Percentiles rank a stretch among this genome's conserved stretches.
Evolutionary conservation across 2,113 vertebrate species (phyloP).

Genomic region (Sciurus niger): DNA sequence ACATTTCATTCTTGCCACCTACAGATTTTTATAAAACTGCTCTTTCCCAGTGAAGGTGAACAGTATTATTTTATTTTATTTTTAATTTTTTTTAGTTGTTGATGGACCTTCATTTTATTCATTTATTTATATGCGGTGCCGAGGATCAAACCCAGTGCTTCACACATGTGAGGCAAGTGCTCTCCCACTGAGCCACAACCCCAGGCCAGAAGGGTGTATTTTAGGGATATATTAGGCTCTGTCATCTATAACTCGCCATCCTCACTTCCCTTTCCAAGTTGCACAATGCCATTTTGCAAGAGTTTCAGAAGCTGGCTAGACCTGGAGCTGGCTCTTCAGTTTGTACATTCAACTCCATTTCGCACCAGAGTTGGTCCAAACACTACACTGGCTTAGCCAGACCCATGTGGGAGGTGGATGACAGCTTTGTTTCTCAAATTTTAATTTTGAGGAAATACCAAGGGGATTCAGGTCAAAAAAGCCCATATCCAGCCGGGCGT

Average conservation of each 20-base stretch:
- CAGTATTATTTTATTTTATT: no score
- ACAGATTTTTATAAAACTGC: neutral
- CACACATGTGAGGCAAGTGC: no score
- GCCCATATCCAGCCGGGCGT: neutral
- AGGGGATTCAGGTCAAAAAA: neutral
- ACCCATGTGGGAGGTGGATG: neutral
- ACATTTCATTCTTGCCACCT: neutral
- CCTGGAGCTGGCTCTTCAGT: neutral
- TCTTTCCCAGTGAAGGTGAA: neutral
- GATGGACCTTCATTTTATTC: no score
- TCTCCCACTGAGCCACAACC: no score
- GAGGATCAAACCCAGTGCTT: no score
- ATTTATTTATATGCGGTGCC: no score
- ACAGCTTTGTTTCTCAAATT: neutral
- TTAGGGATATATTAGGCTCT: neutral
- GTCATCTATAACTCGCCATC: neutral
- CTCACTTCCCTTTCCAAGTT: slow-evolving; percentile 63
- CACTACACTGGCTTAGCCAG: neutral
- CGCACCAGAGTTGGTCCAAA: neutral
- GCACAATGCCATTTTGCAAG: slow-evolving; percentile 60
- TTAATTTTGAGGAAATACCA: neutral
- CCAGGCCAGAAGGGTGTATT: neutral
- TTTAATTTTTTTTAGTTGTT: no score
- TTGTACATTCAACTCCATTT: neutral
- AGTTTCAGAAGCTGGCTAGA: slow-evolving; percentile 28